Evolutionary conservation across 2,113 vertebrate species (phyloP), one percentile per base, ranked within the genome.

Genomic region (Oryzias woworae): DNA sequence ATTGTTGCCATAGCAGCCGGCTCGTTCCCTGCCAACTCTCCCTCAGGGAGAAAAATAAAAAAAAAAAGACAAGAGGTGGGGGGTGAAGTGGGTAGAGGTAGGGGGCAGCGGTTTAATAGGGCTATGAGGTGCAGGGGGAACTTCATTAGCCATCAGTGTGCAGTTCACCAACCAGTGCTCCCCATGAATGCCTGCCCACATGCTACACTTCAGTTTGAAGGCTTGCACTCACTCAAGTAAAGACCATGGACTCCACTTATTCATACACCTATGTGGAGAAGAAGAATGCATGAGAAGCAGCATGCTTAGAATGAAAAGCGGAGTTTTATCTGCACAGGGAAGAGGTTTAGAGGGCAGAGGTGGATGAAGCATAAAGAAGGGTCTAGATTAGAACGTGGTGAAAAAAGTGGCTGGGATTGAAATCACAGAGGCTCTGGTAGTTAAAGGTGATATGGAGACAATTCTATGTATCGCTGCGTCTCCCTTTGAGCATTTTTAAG

Each of bases 1-100:
- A 86, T 87, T 91, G 92, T 93, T 92, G 89, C 92, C 86, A 93
- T 93, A 92, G 92, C 91, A 93, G 91, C 91, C 88, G 31, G 84
- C 81, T 88, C 67, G 75, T 87, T 91, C 91, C 89, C 84, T 91
- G 87, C 91, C 91, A 92, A 87, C 84, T 86, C 84, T 83, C 83
- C 90, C 89, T 90, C 87, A 85, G 81, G 45, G 90, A 89, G 88
- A 89, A 82, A 87, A 85, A 28, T 6, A 28, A 87, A 36, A 36
- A 36, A 36, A 86, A 82, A 85, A 85, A 78, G 78, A 77, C 76
- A 53, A 82, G 87, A 83, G 81, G 85, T 80, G 87, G 82, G 79
- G 71, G 85, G 83, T 82, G 86, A 89, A 87, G 85, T 87, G 82
- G 79, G 80, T 81, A 88, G 75, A 84, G 82, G 85, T 83, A 85